phyloP scores from a whole-genome alignment of 2,113 vertebrate genomes.

The Aphyosemion australe region DNA sequence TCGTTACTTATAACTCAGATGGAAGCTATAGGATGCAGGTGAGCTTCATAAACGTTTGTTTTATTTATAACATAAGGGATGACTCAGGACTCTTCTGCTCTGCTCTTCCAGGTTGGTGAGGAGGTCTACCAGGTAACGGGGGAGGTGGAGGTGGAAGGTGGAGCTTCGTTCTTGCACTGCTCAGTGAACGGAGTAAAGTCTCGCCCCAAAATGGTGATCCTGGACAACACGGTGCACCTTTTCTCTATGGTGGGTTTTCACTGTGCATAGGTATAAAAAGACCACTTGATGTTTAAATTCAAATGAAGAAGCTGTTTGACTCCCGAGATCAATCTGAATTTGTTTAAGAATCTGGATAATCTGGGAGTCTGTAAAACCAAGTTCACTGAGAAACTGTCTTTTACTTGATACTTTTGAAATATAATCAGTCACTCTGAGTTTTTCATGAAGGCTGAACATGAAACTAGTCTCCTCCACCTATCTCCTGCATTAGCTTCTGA shows the following conservation, averaged over 20 bases:
- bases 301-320: too few relatives aligned
- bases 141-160: slow-evolving; percentile 77
- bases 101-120: slow-evolving; percentile 79
- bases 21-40: slow-evolving; percentile 94
- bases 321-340: too few relatives aligned
- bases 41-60: slow-evolving; percentile 30
- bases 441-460: too few relatives aligned
- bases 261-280: too few relatives aligned
- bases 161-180: slow-evolving; percentile 83
- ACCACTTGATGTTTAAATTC: too few relatives aligned
- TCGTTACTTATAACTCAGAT: slow-evolving; percentile 84
- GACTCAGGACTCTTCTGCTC: not conserved
- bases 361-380: too few relatives aligned
- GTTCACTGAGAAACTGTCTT: too few relatives aligned
- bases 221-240: slow-evolving; percentile 87
- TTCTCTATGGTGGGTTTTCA: slow-evolving; percentile 84
- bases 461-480: too few relatives aligned
- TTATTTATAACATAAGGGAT: not conserved
- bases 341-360: too few relatives aligned
- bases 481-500: too few relatives aligned
- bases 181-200: slow-evolving; percentile 84
- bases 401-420: too few relatives aligned
- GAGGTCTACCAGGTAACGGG: slow-evolving; percentile 83
- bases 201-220: slow-evolving; percentile 86
- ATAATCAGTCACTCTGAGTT: too few relatives aligned